Base-by-base conservation (phyloP, 2,113 vertebrate genomes). In the Puntigrus tetrazona region DNA sequence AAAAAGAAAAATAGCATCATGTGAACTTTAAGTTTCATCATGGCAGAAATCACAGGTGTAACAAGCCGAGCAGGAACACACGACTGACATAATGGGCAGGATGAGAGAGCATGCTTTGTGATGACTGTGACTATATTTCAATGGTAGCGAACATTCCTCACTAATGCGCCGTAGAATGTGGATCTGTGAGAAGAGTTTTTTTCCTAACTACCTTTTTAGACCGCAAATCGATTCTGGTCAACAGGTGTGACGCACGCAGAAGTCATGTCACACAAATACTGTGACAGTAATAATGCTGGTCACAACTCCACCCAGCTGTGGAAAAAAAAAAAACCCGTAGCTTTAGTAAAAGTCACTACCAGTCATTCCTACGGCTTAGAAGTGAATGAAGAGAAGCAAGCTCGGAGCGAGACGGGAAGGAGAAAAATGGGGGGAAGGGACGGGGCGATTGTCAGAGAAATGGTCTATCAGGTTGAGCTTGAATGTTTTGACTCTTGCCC, bases 401-500 rank as follows among this genome's bases (percentile, higher is more conserved):
- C 73, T 63, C 78, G 47, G 74, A 29, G 52, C 36, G 27, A 57
- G 41, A 52, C 3, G 47, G 14, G 31, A 70, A 16, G 18, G 65
- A 45, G 52, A n/a, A 7, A 22, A 27, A 67, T 59, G 14, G 50
- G 22, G 22, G 67, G 73, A 22, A 63, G 70, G 55, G 84, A 61
- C 55, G 57, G 43, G 65, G 47, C 27, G 31, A 61, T 72, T 47
- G 67, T 79, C 70, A 75, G 73, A 84, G 61, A 84, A 77, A n/a
- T 47, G 76, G 61, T 11, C 29, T n/a, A 7, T 88, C 87, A 84
- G 84, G 87, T 88, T 88, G 13, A 70, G n/a, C 87, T 76, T 88
- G 84, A 88, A 76, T 65, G 57, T n/a, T n/a, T 18, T 77, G 70
- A 83, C 70, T 43, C 69, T 81, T 76, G 36, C 50, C 57, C 70